Percentiles rank a stretch among this genome's conserved stretches.
These are phyloP conservation scores for Lissocephala sabroskyi DNA, from an alignment of 2,888 invertebrate genomes.

Conservation along the genomic window DNA sequence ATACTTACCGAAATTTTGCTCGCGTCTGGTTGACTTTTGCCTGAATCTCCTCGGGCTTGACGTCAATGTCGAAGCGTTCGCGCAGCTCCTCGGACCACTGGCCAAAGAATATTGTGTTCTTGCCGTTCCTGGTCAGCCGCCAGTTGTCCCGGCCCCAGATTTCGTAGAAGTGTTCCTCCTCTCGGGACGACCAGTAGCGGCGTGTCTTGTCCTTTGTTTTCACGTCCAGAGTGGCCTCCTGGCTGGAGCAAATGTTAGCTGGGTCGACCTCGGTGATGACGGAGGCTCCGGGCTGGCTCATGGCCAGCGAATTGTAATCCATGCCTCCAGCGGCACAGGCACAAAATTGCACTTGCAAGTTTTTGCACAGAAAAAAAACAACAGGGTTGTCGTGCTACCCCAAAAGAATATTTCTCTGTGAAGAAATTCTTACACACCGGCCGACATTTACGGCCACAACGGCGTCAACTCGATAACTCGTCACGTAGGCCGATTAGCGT, in stretches of 20 bases:
- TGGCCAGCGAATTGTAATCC: slow-evolving; percentile 45
- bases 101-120: slow-evolving; percentile 62
- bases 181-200: slow-evolving; percentile 66
- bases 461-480: too few species aligned
- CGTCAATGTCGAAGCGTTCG: slow-evolving; percentile 56
- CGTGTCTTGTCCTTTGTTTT: slow-evolving; percentile 56
- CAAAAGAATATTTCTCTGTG: too few species aligned
- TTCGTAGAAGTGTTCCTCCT: slow-evolving; percentile 64
- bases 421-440: too few species aligned
- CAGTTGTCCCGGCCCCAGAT: slow-evolving; percentile 69
- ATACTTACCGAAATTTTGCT: slow-evolving; percentile 61
- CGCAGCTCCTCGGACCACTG: slow-evolving; percentile 61
- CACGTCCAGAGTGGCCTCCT: slow-evolving; percentile 38
- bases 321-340: too few species aligned
- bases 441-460: too few species aligned
- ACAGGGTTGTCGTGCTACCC: too few species aligned
- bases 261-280: slow-evolving; percentile 21
- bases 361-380: too few species aligned
- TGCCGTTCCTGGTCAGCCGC: slow-evolving; percentile 63
- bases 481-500: too few species aligned
- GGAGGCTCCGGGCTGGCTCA: slow-evolving; percentile 17
- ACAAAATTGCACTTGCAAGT: too few species aligned
- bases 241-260: slow-evolving; percentile 39
- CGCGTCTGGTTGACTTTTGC: slow-evolving; percentile 68
- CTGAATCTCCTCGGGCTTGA: slow-evolving; percentile 66